Evolutionary conservation across 2,888 invertebrate species (phyloP).

Genomic region (Clitarchus hookeri): DNA sequence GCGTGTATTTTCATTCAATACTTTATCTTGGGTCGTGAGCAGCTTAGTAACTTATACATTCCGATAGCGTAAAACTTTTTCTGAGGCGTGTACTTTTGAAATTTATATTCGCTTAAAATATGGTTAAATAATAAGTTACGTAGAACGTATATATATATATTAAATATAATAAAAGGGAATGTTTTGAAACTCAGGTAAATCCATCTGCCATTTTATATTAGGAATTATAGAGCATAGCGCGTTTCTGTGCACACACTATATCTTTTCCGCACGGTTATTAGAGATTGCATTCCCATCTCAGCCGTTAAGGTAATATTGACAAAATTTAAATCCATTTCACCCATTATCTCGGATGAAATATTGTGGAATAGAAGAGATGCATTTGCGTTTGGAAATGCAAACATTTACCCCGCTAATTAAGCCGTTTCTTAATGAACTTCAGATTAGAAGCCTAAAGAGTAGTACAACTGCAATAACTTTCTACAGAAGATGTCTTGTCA

Average conservation of each 20-base stretch:
- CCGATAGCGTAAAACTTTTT: no score
- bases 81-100: no score
- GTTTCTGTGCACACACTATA: neutral
- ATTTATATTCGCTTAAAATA: no score
- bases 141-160: no score
- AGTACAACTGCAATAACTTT: neutral
- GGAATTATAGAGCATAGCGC: neutral
- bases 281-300: constrained; percentile 5
- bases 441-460: constrained; percentile 10
- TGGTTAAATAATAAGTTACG: no score
- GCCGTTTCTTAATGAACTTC: constrained; percentile 24
- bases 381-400: constrained; percentile 25
- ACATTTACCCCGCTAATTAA: constrained; percentile 26
- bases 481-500: neutral
- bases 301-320: neutral
- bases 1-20: no score
- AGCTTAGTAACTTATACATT: no score
- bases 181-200: no score
- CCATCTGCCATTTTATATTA: neutral
- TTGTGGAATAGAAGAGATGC: constrained; percentile 22
- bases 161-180: no score
- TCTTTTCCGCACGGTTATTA: neutral
- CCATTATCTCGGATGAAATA: constrained; percentile 14
- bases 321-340: constrained; percentile 14
- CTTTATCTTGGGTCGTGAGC: no score